Base-by-base conservation (phyloP, 1,140 invertebrate genomes). In the Eumaeus atala region DNA sequence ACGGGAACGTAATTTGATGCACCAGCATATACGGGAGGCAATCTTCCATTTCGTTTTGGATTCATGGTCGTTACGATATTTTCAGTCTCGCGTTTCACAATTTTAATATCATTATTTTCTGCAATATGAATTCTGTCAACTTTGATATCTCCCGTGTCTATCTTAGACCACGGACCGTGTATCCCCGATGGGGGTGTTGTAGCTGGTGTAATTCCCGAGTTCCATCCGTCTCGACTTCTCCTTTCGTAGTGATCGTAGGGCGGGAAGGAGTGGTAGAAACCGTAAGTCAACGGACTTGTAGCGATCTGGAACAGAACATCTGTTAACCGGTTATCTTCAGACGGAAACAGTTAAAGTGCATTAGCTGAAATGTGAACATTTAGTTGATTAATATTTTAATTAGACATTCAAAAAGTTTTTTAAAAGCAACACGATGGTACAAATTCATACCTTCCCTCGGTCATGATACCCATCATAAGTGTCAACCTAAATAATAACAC, bases 221-320 rank as follows among this genome's bases (percentile, higher is more conserved):
- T 68, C 67, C 72, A 79, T 42, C 74, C 62, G 44, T 74, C 71
- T 48, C 70, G 67, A 54, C 77, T 84, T 48, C 87, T 61, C 54
- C 79, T 87, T 48, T 87, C 84, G 48, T 71, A 85, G 57, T 82
- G 75, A 11, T 83, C 81, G 54, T 74, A 86, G 4, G 78, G 72
- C 3, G 70, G 74, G 53, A 79, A 81, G 1, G 72, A 62, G 49
- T 81, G 77, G 61, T 88, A 88, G 55, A 87, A 80, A 1, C 85
- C 85, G 59, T 88, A 88, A 66, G 72, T 87, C 60, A 88, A 37
- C 85, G 87, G 87, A 87, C 70, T 85, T 77, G 82, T 62, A 88
- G 81, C 75, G 69, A 87, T 83, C 87, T 88, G 72, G 85, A 88
- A 87, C 84, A 88, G 73, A 88, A 88, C 67, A 77, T 70, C 85